A percentile compares a stretch with the other conserved stretches of the same genome.
Conservation (phyloP, 1,140 invertebrate genomes). For the Heliconius congener region DNA sequence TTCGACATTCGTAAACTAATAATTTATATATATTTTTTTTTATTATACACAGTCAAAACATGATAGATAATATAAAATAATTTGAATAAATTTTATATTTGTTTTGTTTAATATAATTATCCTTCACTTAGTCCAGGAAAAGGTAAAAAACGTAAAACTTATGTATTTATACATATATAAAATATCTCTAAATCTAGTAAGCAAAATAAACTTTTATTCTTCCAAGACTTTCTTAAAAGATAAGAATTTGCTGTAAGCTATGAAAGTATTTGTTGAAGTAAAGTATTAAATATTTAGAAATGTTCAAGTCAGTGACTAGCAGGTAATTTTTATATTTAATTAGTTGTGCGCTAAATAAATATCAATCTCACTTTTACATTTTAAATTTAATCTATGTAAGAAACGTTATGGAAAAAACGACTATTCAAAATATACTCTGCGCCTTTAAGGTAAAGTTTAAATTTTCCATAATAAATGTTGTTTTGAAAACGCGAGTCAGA, state of each 20-base stretch:
- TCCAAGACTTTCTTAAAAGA: no score
- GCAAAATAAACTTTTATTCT: no score
- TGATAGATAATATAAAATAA: no score
- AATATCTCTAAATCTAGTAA: no score
- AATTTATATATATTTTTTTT: no score
- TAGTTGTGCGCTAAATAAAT: neutral
- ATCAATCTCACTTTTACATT: neutral
- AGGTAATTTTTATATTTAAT: neutral
- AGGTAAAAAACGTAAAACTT: no score
- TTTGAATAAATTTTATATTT: no score
- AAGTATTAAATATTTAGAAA: neutral
- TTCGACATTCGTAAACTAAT: neutral
- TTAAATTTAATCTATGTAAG: slow-evolving; percentile 1
- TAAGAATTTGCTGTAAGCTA: neutral
- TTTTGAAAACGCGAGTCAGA: slow-evolving; percentile 30
- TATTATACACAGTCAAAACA: no score
- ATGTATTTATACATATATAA: no score
- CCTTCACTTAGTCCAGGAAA: no score
- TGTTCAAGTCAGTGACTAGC: neutral
- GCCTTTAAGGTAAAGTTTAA: neutral
- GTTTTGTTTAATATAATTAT: no score
- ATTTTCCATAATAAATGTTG: neutral
- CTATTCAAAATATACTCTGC: neutral
- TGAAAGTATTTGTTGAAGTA: neutral
- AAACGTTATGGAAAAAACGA: neutral